These are phyloP conservation scores for Glaucomys volans DNA, from an alignment of 2,113 vertebrate genomes.

Conservation along the genomic window DNA sequence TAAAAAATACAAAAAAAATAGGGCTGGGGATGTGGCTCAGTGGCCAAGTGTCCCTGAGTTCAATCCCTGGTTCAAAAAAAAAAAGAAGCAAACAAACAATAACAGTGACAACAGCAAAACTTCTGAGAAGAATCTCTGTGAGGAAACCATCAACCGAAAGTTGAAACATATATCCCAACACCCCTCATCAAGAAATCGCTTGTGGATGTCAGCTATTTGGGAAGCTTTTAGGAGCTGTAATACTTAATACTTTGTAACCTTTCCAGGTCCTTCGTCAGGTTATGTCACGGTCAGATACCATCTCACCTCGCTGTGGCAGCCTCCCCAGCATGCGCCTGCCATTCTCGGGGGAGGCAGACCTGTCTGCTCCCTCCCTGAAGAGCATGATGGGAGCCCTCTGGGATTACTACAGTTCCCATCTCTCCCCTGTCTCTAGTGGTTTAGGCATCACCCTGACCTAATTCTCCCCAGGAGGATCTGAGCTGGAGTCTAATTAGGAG, in stretches of 20 bases:
- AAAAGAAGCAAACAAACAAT: too few relatives aligned
- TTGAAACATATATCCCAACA: background rate
- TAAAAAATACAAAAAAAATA: too few relatives aligned
- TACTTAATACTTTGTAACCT: background rate
- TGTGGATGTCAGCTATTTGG: background rate
- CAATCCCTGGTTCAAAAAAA: too few relatives aligned
- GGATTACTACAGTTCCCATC: background rate
- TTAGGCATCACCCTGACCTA: background rate
- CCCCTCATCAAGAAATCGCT: background rate
- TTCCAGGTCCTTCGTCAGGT: background rate
- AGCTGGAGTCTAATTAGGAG: background rate
- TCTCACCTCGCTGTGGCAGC: background rate
- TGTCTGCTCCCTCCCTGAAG: background rate
- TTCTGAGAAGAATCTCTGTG: constrained; percentile 85
- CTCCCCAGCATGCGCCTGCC: background rate
- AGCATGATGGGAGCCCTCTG: background rate
- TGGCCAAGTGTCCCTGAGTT: too few relatives aligned
- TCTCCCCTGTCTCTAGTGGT: background rate
- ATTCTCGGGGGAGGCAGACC: background rate
- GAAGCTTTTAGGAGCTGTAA: background rate
- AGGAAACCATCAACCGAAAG: constrained; percentile 50
- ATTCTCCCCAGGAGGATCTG: background rate
- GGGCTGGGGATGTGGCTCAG: too few relatives aligned
- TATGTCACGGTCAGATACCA: background rate
- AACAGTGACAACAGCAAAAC: constrained; percentile 71